phyloP scores from a whole-genome alignment of 2,113 vertebrate species.

The Delphinapterus leucas region DNA sequence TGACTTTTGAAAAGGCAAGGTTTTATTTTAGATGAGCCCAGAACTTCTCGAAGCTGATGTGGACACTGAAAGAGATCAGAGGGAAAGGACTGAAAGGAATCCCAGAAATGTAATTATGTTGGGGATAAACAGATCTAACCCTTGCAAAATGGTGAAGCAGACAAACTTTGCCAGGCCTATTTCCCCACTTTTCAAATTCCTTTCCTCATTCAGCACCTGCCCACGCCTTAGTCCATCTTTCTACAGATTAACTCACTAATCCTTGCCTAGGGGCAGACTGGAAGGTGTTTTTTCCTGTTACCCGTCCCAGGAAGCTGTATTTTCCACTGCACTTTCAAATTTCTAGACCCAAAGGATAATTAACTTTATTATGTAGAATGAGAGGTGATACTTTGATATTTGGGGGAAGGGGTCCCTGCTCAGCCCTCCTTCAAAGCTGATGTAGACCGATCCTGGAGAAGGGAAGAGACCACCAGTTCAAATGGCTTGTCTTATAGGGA shows the following conservation, averaged over 20 bases:
- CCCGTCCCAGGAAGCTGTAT: neutral
- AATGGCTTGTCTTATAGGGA: neutral
- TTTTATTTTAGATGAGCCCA: neutral
- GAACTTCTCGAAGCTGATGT: neutral
- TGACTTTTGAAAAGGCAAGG: conserved; percentile 1
- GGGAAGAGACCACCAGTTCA: neutral
- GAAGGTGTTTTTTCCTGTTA: neutral
- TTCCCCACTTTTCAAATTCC: neutral
- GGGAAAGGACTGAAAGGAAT: neutral
- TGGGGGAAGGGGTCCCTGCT: neutral
- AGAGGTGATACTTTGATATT: neutral
- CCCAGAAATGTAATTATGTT: neutral
- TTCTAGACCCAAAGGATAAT: neutral
- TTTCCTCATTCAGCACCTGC: neutral
- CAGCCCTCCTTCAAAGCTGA: neutral
- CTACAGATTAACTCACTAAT: neutral
- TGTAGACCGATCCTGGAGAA: neutral
- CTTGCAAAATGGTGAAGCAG: neutral
- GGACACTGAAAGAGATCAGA: neutral
- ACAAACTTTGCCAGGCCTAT: neutral
- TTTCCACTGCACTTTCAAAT: neutral
- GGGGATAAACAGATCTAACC: neutral
- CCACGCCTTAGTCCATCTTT: neutral
- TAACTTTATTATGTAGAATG: neutral
- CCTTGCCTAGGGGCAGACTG: neutral